A percentile compares a stretch with the other conserved stretches of the same genome.
Conservation (phyloP, 2,113 vertebrate species). For the Platichthys flesus region DNA sequence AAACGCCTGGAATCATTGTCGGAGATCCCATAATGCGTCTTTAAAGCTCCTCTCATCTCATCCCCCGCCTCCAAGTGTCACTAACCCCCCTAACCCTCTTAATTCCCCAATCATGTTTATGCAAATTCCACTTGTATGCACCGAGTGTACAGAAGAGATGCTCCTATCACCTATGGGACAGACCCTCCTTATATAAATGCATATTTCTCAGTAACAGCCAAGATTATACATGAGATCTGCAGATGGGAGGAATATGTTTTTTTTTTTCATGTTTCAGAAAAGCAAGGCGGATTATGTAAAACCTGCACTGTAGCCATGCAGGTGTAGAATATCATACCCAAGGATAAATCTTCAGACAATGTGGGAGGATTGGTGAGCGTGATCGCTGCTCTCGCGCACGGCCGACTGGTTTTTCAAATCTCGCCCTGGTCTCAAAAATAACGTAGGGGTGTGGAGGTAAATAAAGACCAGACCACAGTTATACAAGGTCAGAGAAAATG, state of each 20-base stretch:
- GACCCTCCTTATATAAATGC: constrained; percentile 33
- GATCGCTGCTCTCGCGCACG: not conserved
- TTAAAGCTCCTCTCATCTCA: constrained; percentile 42
- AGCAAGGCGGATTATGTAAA: constrained; percentile 45
- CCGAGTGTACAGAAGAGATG: constrained; percentile 51
- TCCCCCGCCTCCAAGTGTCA: constrained; percentile 30
- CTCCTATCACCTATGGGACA: constrained; percentile 63
- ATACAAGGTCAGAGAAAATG: not conserved
- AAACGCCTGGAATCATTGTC: constrained; percentile 30
- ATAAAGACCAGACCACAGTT: not conserved
- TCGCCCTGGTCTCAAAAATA: not conserved
- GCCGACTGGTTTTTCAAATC: not conserved
- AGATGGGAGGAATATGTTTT: constrained; percentile 33
- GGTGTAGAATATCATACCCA: constrained; percentile 23
- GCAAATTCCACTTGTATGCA: constrained; percentile 68
- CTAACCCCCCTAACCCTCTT: constrained; percentile 45
- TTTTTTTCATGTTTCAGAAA: constrained; percentile 29
- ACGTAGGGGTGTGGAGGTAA: not conserved
- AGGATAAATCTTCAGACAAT: constrained; percentile 22
- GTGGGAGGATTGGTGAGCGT: not conserved
- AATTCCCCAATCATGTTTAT: constrained; percentile 69
- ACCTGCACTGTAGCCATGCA: constrained; percentile 17
- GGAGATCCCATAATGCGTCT: constrained; percentile 59
- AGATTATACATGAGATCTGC: constrained; percentile 39
- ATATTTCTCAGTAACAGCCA: constrained; percentile 37